A percentile compares a stretch with the other conserved stretches of the same genome.
These are phyloP conservation scores for Metacarcinus magister DNA, from an alignment of 2,888 invertebrate species.

Conservation along the genomic window DNA sequence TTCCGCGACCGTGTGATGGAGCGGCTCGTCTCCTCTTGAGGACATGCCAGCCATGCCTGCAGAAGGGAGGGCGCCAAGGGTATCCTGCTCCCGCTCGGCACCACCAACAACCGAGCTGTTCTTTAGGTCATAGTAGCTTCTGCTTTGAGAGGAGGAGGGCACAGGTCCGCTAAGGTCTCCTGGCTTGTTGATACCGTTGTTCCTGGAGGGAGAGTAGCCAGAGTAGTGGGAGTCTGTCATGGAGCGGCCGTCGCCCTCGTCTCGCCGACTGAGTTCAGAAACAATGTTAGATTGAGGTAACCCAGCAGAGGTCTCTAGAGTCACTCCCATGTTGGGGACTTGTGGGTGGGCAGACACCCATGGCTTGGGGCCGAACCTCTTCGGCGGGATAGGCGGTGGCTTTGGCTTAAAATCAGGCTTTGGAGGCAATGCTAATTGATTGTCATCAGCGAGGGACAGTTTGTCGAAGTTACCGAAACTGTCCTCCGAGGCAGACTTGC, in stretches of 20 bases:
- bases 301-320: constrained; percentile 82
- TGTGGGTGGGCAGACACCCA: constrained; percentile 83
- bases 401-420: constrained; percentile 82
- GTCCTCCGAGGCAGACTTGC: constrained; percentile 82
- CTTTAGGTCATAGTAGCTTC: constrained; percentile 80
- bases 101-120: constrained; percentile 70
- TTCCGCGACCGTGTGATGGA: constrained; percentile 81
- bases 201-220: constrained; percentile 84
- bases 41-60: constrained; percentile 64
- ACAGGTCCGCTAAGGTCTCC: constrained; percentile 73
- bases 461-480: constrained; percentile 83
- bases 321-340: constrained; percentile 82
- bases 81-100: constrained; percentile 80
- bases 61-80: constrained; percentile 70
- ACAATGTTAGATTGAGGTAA: constrained; percentile 82
- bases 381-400: constrained; percentile 83
- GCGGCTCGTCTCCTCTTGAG: constrained; percentile 77
- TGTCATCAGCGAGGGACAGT: constrained; percentile 82
- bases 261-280: constrained; percentile 89
- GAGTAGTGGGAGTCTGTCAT: constrained; percentile 94
- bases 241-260: constrained; percentile 96
- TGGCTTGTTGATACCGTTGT: constrained; percentile 72
- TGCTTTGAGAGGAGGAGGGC: constrained; percentile 71
- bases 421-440: constrained; percentile 81
- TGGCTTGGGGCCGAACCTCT: constrained; percentile 83